These are phyloP conservation scores for Mus musculus DNA, from an alignment of 2,113 vertebrate genomes.

Conservation along the genomic window DNA sequence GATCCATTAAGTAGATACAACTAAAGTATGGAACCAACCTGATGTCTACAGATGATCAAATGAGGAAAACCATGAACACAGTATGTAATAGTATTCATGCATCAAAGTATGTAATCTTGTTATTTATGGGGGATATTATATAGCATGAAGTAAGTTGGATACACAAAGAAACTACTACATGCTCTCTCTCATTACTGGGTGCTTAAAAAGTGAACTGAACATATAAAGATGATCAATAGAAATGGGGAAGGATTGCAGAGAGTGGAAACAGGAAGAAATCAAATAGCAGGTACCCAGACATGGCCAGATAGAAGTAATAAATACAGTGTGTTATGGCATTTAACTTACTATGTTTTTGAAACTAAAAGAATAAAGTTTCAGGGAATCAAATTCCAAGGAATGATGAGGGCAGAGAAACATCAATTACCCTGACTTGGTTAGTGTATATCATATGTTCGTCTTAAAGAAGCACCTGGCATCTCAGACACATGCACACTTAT, in stretches of 20 bases:
- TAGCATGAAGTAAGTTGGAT: neutral
- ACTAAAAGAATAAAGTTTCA: neutral
- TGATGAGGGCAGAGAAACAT: neutral
- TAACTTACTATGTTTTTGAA: neutral
- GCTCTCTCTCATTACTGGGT: neutral
- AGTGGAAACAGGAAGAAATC: neutral
- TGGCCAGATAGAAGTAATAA: neutral
- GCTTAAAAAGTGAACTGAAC: neutral
- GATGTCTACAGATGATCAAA: too few species aligned
- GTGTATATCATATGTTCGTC: neutral
- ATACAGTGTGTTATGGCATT: neutral
- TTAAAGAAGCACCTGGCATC: neutral
- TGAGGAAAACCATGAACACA: neutral
- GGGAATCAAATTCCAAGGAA: neutral
- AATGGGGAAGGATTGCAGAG: neutral
- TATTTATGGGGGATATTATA: neutral
- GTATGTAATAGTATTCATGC: neutral
- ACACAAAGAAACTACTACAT: neutral
- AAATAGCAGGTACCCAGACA: too few species aligned
- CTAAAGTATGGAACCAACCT: neutral
- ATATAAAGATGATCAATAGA: too few species aligned
- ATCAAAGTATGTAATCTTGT: neutral
- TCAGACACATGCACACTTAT: neutral
- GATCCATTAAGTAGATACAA: neutral
- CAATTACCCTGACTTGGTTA: neutral